Percentiles rank a stretch among this genome's conserved stretches.
phyloP scores from a whole-genome alignment of 1,140 invertebrate species.

The Drosophila santomea region DNA sequence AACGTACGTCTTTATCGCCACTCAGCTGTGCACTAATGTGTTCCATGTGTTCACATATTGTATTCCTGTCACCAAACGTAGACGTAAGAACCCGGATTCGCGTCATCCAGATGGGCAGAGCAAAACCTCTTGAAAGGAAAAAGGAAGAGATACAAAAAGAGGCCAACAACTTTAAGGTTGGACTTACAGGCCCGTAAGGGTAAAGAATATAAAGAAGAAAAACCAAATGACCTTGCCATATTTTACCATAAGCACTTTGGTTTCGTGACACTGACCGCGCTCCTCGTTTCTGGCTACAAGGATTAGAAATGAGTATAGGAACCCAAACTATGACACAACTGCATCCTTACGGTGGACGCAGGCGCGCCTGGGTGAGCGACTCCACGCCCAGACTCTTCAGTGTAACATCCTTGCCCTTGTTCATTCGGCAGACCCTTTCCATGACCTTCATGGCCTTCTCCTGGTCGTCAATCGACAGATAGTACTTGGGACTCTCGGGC shows the following conservation, averaged over 20 bases:
- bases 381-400: conserved; percentile 41
- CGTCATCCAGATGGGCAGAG: conserved; percentile 46
- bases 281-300: background rate
- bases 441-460: conserved; percentile 27
- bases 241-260: background rate
- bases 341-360: background rate
- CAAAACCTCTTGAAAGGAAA: conserved; percentile 17
- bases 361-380: conserved; percentile 16
- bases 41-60: conserved; percentile 26
- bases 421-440: conserved; percentile 38
- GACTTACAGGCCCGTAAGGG: conserved; percentile 10
- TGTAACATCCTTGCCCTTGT: conserved; percentile 47
- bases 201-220: background rate
- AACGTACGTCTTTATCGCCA: background rate
- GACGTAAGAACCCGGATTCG: conserved; percentile 14
- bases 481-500: conserved; percentile 62
- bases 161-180: no score
- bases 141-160: no score
- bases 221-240: background rate
- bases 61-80: fast-evolving
- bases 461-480: conserved; percentile 26
- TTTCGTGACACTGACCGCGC: background rate
- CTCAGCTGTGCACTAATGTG: fast-evolving
- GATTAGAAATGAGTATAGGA: background rate
- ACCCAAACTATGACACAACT: background rate